phyloP scores from a whole-genome alignment of 2,888 invertebrate species.

The Melanostoma mellinum region DNA sequence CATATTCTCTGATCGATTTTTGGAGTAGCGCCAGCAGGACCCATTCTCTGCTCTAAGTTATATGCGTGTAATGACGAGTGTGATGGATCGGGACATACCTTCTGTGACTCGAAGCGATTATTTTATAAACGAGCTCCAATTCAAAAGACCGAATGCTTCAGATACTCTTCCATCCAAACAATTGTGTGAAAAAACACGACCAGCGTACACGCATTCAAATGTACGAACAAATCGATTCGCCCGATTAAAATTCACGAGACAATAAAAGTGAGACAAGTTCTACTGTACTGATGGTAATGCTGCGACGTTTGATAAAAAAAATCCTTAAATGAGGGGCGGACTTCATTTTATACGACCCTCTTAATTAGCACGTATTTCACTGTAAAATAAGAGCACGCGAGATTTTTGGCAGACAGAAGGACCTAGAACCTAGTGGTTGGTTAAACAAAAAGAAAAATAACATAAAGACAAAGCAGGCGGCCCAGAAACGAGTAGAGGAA shows the following conservation, averaged over 20 bases:
- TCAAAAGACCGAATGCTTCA: not conserved
- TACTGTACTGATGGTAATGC: not conserved
- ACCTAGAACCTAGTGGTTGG: slow-evolving; percentile 5
- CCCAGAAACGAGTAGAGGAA: slow-evolving; percentile 3
- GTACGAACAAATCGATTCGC: slow-evolving; percentile 53
- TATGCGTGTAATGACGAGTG: slow-evolving; percentile 57
- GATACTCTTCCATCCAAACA: slow-evolving; percentile 12
- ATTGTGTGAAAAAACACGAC: slow-evolving; percentile 11
- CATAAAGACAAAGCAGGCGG: slow-evolving; percentile 2
- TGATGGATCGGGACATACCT: slow-evolving; percentile 68
- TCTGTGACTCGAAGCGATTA: slow-evolving; percentile 57
- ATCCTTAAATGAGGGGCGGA: slow-evolving; percentile 41
- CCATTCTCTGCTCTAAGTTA: slow-evolving; percentile 1
- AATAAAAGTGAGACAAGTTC: slow-evolving; percentile 30
- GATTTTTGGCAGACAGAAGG: slow-evolving; percentile 29
- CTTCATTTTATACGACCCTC: slow-evolving; percentile 50
- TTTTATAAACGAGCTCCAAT: slow-evolving; percentile 44
- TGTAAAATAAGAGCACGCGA: slow-evolving; percentile 41
- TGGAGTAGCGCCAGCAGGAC: slow-evolving; percentile 58
- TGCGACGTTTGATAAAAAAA: slow-evolving; percentile 52
- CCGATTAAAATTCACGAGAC: slow-evolving; percentile 58
- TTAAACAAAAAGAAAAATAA: not conserved
- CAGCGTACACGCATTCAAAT: not conserved
- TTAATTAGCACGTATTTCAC: slow-evolving; percentile 69
- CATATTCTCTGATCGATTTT: slow-evolving; percentile 52